Evolutionary conservation across 2,797 vertebrate species (phyloP).

Genomic region (Mustela erminea): DNA sequence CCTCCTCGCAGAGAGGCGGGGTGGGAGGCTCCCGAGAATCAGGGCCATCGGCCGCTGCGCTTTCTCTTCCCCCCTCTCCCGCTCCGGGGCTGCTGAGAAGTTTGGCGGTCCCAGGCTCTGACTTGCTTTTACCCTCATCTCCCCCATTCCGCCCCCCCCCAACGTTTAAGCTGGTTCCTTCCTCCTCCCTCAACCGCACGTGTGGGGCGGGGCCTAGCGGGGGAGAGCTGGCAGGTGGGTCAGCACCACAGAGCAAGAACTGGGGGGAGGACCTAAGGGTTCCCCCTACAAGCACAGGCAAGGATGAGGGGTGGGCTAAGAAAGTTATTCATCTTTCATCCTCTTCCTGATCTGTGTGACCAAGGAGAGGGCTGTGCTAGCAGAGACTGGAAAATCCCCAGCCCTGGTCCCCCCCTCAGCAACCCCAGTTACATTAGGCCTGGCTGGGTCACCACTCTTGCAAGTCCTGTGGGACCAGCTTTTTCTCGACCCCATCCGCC

Average conservation of each 20-base stretch:
- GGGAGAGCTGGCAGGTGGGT: conserved; percentile 60
- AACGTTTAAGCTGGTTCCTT: neutral
- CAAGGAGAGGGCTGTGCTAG: neutral
- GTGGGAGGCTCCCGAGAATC: conserved; percentile 67
- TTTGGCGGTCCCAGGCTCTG: conserved; percentile 48
- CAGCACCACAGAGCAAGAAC: neutral
- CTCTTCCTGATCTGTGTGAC: neutral
- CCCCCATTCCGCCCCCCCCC: neutral
- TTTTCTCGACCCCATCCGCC: neutral
- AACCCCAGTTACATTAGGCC: neutral
- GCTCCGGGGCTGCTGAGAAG: conserved; percentile 58
- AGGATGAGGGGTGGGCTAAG: conserved; percentile 24
- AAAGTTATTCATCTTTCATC: conserved; percentile 62
- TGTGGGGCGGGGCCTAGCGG: conserved; percentile 47
- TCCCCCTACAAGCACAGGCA: neutral
- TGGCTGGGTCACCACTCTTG: neutral
- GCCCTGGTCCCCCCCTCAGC: neutral
- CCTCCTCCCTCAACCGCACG: neutral
- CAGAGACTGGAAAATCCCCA: conserved; percentile 68
- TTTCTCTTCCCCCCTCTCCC: neutral
- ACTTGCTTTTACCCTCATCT: neutral
- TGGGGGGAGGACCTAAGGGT: neutral
- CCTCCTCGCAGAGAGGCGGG: conserved; percentile 71
- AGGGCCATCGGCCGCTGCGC: neutral
- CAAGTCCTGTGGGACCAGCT: neutral